Conservation (phyloP, 2,797 vertebrate species). For the Halcyon chelicuti region DNA sequence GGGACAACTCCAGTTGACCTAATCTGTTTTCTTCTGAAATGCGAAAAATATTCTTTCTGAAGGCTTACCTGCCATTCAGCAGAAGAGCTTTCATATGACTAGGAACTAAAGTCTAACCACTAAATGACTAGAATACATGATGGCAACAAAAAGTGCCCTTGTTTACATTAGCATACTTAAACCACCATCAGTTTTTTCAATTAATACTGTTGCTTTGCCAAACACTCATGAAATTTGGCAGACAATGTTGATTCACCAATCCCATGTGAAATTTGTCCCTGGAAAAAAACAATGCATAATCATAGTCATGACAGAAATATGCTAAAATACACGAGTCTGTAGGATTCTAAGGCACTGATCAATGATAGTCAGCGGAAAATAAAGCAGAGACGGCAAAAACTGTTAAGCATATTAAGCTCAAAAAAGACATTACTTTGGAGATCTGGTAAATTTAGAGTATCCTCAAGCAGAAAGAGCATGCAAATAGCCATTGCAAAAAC, state of each 20-base stretch:
- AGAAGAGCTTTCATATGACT: neutral
- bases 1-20: neutral
- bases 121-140: neutral
- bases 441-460: neutral
- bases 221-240: constrained; percentile 11
- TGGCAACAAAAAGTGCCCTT: neutral
- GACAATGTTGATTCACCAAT: neutral
- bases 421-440: neutral
- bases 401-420: neutral
- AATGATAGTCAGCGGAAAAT: neutral
- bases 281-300: neutral
- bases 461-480: neutral
- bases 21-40: neutral
- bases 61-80: neutral
- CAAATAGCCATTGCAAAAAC: neutral
- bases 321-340: neutral
- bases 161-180: constrained; percentile 1
- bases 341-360: neutral
- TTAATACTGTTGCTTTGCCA: constrained; percentile 29
- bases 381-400: neutral
- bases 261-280: neutral
- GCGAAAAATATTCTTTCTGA: neutral
- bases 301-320: neutral
- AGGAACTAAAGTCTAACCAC: neutral
- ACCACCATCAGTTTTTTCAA: neutral